Percentiles rank a stretch among this genome's conserved stretches.
These are phyloP conservation scores for Ondatra zibethicus DNA, from an alignment of 2,113 vertebrate genomes.

Conservation along the genomic window DNA sequence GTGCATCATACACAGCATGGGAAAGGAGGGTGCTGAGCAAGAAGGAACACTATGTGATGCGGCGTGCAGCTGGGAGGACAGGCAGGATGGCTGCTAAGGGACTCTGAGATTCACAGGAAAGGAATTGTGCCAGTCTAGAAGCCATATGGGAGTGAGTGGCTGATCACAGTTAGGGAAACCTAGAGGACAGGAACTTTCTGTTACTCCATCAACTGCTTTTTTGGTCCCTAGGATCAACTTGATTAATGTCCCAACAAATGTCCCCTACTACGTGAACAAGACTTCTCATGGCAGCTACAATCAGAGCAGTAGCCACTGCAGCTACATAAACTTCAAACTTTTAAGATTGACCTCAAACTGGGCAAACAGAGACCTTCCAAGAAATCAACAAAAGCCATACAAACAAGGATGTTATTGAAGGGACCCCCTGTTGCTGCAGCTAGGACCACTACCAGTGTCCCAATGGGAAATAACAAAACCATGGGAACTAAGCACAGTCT, in stretches of 20 bases:
- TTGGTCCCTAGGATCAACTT: background rate
- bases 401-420: background rate
- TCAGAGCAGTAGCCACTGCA: background rate
- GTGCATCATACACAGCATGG: background rate
- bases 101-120: background rate
- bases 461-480: background rate
- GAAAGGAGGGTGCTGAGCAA: background rate
- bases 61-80: constrained; percentile 11
- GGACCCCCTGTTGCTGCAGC: background rate
- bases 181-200: background rate
- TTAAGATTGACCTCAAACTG: background rate
- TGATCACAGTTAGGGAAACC: background rate
- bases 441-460: too few relatives aligned
- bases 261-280: background rate
- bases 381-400: background rate
- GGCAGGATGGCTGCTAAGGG: background rate
- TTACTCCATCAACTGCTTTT: too few relatives aligned
- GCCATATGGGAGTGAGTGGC: too few relatives aligned
- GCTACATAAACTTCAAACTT: background rate
- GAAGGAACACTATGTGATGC: background rate
- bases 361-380: background rate
- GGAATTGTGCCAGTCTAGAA: background rate
- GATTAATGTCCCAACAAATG: background rate
- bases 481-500: background rate
- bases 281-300: background rate